Conservation (phyloP, 2,888 invertebrate species). For the Mimas tiliae region DNA sequence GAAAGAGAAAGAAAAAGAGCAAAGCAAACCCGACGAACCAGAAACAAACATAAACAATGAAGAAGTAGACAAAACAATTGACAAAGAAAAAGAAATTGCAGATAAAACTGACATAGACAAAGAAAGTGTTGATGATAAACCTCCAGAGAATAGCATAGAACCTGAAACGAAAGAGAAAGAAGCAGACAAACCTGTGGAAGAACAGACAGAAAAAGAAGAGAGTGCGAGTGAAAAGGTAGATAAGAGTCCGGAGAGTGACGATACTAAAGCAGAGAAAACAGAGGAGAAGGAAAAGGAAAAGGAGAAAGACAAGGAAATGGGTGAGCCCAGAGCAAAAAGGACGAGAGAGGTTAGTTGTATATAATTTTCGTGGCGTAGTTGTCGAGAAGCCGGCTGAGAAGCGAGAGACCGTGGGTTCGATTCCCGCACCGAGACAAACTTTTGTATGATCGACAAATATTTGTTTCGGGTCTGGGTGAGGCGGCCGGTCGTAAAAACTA, state of each 20-base stretch:
- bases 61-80: slow-evolving; percentile 36
- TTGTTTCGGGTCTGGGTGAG: no score
- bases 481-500: no score
- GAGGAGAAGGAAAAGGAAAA: slow-evolving; percentile 53
- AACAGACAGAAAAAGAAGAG: slow-evolving; percentile 30
- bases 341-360: slow-evolving; percentile 70
- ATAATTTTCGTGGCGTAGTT: no score
- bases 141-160: slow-evolving; percentile 11
- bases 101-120: slow-evolving; percentile 29
- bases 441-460: no score
- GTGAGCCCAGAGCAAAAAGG: slow-evolving; percentile 73
- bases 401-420: no score
- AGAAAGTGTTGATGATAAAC: slow-evolving; percentile 33
- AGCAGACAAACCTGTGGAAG: slow-evolving; percentile 30
- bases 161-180: slow-evolving; percentile 29
- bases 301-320: slow-evolving; percentile 53
- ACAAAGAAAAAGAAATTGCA: slow-evolving; percentile 41
- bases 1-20: slow-evolving; percentile 40
- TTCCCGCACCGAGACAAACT: no score
- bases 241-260: slow-evolving; percentile 39
- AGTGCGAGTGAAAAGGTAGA: slow-evolving; percentile 40
- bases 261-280: slow-evolving; percentile 35
- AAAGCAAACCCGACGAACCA: slow-evolving; percentile 3
- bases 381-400: no score
- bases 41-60: slow-evolving; percentile 35